phyloP scores from a whole-genome alignment of 2,797 vertebrate genomes.

The Bufotes viridis region DNA sequence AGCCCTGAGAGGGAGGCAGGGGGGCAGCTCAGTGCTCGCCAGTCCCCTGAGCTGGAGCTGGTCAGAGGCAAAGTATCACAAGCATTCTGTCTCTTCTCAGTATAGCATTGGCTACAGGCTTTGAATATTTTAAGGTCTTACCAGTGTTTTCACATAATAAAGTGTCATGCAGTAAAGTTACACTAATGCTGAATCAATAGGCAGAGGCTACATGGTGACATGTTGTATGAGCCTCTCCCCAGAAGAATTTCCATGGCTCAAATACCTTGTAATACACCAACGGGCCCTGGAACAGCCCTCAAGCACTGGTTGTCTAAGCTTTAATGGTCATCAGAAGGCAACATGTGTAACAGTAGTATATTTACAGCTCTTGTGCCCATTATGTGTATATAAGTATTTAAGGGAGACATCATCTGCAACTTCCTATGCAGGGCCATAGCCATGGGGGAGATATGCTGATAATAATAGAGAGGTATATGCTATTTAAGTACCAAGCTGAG shows the following conservation, averaged over 20 bases:
- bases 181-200: neutral
- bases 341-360: too few species aligned
- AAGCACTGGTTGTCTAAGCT: neutral
- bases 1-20: slow-evolving; percentile 1
- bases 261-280: neutral
- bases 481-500: too few species aligned
- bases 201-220: neutral
- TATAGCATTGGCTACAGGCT: slow-evolving; percentile 3
- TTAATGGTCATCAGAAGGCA: neutral
- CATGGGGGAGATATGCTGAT: too few species aligned
- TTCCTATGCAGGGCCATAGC: too few species aligned
- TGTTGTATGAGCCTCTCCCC: neutral
- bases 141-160: neutral
- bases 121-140: neutral
- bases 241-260: neutral
- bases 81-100: slow-evolving; percentile 13
- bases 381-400: too few species aligned
- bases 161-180: neutral
- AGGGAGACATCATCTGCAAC: too few species aligned
- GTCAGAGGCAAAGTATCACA: slow-evolving; percentile 29
- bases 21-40: slow-evolving; percentile 1
- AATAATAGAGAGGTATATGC: too few species aligned
- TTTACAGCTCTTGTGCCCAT: too few species aligned
- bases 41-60: slow-evolving; percentile 2
- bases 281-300: neutral